phyloP scores from a whole-genome alignment of 64 coral and sea anemone genomes.

The Orbicella faveolata region DNA sequence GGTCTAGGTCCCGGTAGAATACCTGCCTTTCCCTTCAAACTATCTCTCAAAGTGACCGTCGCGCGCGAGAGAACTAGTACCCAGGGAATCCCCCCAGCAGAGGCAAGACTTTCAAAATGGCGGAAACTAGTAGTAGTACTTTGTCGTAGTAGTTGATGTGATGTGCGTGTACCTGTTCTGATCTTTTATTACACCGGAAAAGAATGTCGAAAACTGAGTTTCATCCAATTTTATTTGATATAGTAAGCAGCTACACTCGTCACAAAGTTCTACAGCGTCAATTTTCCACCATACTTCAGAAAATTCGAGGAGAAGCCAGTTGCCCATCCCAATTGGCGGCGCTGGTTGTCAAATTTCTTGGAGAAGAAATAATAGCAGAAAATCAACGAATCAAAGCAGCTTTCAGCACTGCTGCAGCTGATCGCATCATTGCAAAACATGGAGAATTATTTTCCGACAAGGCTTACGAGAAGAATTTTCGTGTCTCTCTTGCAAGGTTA shows the following conservation, averaged over 20 bases:
- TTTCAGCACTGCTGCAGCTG: slow-evolving; percentile 47
- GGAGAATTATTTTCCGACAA: slow-evolving; percentile 41
- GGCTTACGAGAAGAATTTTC: slow-evolving; percentile 21
- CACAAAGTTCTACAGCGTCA: slow-evolving; percentile 10
- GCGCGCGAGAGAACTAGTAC: too few relatives aligned
- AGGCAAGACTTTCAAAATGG: too few relatives aligned
- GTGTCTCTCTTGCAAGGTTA: slow-evolving; percentile 30
- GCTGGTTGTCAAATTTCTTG: slow-evolving; percentile 49
- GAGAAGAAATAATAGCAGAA: slow-evolving; percentile 48
- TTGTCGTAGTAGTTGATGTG: too few relatives aligned
- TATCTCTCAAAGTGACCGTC: too few relatives aligned
- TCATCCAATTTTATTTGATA: background rate
- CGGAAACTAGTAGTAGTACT: too few relatives aligned
- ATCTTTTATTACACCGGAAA: background rate
- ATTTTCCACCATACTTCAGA: background rate
- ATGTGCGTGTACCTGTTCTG: too few relatives aligned
- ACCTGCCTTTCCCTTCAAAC: too few relatives aligned
- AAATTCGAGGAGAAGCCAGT: background rate
- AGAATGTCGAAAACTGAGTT: slow-evolving; percentile 4
- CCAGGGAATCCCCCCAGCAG: too few relatives aligned
- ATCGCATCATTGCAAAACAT: slow-evolving; percentile 36
- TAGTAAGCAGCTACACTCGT: background rate
- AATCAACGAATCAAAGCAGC: slow-evolving; percentile 21
- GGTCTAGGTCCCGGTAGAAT: too few relatives aligned
- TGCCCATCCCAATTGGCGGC: background rate